phyloP scores from a whole-genome alignment of 2,888 invertebrate species.

The Apotomis capreana region DNA sequence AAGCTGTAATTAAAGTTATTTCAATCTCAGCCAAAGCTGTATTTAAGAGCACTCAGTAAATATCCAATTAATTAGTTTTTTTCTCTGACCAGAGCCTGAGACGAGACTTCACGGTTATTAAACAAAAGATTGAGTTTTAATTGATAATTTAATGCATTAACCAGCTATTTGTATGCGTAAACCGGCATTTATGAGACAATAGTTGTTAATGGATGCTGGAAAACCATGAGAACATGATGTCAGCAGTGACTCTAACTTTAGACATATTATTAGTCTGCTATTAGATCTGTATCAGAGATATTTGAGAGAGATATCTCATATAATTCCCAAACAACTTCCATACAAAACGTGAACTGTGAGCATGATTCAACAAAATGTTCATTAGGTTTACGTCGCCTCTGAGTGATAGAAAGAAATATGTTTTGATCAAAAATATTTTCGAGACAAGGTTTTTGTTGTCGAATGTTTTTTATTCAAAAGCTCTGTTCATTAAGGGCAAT shows the following conservation, averaged over 20 bases:
- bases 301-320: not conserved
- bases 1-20: no score
- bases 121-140: constrained; percentile 35
- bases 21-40: no score
- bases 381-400: no score
- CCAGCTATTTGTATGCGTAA: constrained; percentile 25
- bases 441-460: no score
- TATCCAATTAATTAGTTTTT: constrained; percentile 16
- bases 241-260: constrained; percentile 8
- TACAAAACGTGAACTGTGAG: not conserved
- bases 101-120: constrained; percentile 29
- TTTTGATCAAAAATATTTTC: no score
- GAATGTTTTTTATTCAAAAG: no score
- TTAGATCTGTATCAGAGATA: not conserved
- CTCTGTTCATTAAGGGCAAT: no score
- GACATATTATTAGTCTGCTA: not conserved
- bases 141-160: constrained; percentile 32
- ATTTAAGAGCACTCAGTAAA: not conserved
- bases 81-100: constrained; percentile 1
- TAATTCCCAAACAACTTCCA: not conserved
- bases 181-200: constrained; percentile 15
- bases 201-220: not conserved
- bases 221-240: constrained; percentile 29
- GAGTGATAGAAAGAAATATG: no score
- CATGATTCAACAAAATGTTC: constrained; percentile 4